Conservation (phyloP, 2,797 vertebrate genomes). For the Vireo griseus region DNA sequence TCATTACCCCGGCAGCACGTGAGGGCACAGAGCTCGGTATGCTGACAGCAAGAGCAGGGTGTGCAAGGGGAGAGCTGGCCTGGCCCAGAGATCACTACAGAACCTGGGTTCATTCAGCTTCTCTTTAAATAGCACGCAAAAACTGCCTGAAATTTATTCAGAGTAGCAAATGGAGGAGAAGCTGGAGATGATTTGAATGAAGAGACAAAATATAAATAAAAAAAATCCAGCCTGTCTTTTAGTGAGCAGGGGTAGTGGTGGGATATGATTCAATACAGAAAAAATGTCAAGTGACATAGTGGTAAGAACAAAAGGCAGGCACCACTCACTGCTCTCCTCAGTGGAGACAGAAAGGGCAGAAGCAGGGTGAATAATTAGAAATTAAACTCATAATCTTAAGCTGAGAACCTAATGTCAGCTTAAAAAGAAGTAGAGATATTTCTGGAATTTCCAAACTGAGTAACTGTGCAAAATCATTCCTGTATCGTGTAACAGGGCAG, state of each 20-base stretch:
- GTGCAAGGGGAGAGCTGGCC: not conserved
- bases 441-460: not conserved
- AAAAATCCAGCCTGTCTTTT: not conserved
- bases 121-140: not conserved
- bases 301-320: slow-evolving; percentile 17
- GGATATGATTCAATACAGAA: not conserved
- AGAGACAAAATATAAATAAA: not conserved
- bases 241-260: not conserved
- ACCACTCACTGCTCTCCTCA: fast-evolving
- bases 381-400: not conserved
- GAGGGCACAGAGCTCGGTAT: not conserved
- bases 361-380: not conserved
- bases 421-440: not conserved
- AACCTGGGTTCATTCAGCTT: not conserved
- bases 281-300: not conserved
- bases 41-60: not conserved
- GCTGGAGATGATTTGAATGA: not conserved
- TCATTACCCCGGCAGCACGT: not conserved
- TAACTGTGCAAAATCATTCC: not conserved
- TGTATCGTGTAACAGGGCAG: not conserved
- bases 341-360: not conserved
- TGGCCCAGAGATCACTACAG: slow-evolving; percentile 8
- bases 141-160: not conserved
- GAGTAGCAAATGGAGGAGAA: not conserved
- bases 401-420: not conserved